Base-by-base conservation (phyloP, 2,113 vertebrate genomes). In the Cairina moschata region DNA sequence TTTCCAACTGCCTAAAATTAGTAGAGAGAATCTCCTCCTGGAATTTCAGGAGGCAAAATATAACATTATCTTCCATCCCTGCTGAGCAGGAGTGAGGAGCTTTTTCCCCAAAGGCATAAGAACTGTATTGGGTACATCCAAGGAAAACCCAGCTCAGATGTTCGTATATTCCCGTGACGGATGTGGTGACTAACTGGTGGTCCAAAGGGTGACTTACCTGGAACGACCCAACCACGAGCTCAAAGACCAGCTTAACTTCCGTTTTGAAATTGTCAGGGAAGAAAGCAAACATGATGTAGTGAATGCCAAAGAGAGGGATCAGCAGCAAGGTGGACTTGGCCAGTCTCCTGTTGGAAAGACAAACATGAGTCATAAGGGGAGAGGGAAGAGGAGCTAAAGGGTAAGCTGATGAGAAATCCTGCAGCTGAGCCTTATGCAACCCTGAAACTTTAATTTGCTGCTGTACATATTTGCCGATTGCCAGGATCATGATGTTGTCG, bases 311-410 rank as follows among this genome's bases (percentile, higher is more conserved):
- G 50, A 99, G 98, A 26, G 99, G 99, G 90, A 99, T 99, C 96
- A 99, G 96, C 83, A 99, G 98, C 86, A 99, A 98, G 1, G 99
- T 99, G n/a, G 99, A 99, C 95, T 99, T 99, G 31, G 99, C 98
- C 94, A 99, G 97, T 87, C 99, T 98, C 98, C 99, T 99, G 97
- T 92, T 20, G 83, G 80, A 91, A 81, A 96, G 55, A 91, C 66
- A 93, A 90, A 86, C 56, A 31, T 13, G 60, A 87, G 62, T 48
- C 63, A 80, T 0, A 4, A 71, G 5, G 25, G 31, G 18, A 76
- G 15, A 71, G 21, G 58, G 29, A 52, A 60, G 17, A 83, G 23
- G 36, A 91, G 36, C 38, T 65, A 21, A 63, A 81, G 55, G 83
- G 22, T 2, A 18, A 56, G 34, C n/a, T 32, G 34, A 26, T 71